phyloP scores from a whole-genome alignment of 2,113 vertebrate genomes.

The Paramormyrops kingsleyae region DNA sequence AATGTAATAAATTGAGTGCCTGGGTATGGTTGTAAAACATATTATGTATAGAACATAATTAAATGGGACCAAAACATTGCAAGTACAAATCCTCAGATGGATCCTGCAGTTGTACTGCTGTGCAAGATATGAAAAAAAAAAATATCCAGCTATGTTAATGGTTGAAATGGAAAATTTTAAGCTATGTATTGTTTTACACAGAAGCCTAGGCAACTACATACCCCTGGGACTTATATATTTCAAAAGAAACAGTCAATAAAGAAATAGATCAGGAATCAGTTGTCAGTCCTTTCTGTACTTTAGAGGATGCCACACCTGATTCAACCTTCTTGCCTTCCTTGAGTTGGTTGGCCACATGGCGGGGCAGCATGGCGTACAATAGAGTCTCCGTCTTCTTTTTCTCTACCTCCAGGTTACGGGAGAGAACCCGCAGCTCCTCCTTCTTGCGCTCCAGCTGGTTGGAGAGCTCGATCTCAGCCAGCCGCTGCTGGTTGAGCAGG shows the following conservation, averaged over 20 bases:
- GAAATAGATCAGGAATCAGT: not conserved
- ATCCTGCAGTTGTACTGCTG: not conserved
- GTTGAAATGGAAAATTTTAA: not conserved
- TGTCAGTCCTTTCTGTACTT: not conserved
- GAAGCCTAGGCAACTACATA: not conserved
- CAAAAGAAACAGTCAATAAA: not conserved
- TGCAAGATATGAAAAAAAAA: not conserved
- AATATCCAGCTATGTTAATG: not conserved
- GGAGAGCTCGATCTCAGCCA: constrained; percentile 74
- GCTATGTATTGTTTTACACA: not conserved
- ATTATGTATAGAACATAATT: not conserved
- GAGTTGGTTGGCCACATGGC: constrained; percentile 64
- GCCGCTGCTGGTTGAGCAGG: constrained; percentile 70
- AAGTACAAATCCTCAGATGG: not conserved
- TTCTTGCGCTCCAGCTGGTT: constrained; percentile 75
- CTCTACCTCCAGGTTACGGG: constrained; percentile 55
- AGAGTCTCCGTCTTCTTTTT: constrained; percentile 70
- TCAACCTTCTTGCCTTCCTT: constrained; percentile 65
- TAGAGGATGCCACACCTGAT: constrained; percentile 44
- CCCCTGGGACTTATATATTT: not conserved
- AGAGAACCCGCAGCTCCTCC: constrained; percentile 66
- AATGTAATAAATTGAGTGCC: not conserved
- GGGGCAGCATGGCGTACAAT: constrained; percentile 63
- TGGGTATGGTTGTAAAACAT: not conserved
- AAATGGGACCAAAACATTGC: not conserved